Evolutionary conservation across 2,797 vertebrate species (phyloP).

Genomic region (Pangasius mekongensis): DNA sequence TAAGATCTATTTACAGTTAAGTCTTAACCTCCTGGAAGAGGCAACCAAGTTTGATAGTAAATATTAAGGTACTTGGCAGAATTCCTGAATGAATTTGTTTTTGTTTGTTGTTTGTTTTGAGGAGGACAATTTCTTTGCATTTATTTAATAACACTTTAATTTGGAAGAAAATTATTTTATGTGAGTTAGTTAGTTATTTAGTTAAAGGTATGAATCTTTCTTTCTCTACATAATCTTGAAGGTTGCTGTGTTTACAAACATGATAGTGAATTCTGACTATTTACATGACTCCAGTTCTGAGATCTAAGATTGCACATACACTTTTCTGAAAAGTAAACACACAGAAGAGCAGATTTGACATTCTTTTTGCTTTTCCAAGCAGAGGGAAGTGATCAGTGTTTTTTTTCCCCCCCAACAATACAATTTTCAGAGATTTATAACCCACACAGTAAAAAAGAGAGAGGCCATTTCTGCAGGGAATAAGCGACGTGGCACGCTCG

Average conservation of each 20-base stretch:
- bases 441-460: background rate
- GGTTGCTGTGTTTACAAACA: background rate
- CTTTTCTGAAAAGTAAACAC: background rate
- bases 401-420: background rate
- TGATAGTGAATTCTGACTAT: background rate
- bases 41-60: background rate
- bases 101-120: background rate
- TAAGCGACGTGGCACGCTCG: slow-evolving; percentile 12
- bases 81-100: background rate
- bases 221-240: background rate
- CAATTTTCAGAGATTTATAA: slow-evolving; percentile 12
- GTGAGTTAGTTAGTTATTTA: background rate
- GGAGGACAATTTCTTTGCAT: background rate
- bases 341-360: background rate
- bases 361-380: background rate
- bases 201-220: too few species aligned
- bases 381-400: background rate
- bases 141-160: background rate
- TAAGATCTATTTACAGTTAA: background rate
- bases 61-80: background rate
- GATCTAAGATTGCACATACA: background rate
- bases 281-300: too few species aligned
- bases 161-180: background rate
- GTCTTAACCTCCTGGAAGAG: background rate
- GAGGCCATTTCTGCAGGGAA: slow-evolving; percentile 12